phyloP scores from a whole-genome alignment of 2,888 invertebrate species.

The Agrochola macilenta region DNA sequence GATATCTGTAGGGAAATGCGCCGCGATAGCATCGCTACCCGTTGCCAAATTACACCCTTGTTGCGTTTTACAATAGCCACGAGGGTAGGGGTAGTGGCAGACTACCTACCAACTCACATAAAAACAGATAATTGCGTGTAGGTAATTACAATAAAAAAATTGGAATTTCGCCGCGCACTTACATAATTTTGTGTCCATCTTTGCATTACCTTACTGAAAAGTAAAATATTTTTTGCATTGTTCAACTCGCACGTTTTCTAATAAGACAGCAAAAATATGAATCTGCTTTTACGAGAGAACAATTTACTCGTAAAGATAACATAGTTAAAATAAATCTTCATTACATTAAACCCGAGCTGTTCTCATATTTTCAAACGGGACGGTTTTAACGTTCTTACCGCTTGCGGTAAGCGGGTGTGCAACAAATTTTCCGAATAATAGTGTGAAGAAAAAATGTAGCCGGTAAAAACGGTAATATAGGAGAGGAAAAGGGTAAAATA shows the following conservation, averaged over 20 bases:
- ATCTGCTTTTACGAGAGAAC: conserved; percentile 67
- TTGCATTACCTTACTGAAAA: conserved; percentile 3
- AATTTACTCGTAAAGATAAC: conserved; percentile 76
- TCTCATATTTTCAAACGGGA: conserved; percentile 84
- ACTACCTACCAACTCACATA: conserved; percentile 62
- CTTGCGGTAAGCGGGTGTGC: conserved; percentile 82
- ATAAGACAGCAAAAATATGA: conserved; percentile 61
- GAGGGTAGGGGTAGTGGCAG: conserved; percentile 64
- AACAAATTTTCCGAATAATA: conserved; percentile 83
- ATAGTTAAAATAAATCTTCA: conserved; percentile 86
- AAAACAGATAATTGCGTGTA: conserved; percentile 59
- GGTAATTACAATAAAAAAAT: conserved; percentile 52
- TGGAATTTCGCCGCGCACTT: conserved; percentile 13
- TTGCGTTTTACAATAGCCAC: conserved; percentile 84
- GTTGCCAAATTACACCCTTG: conserved; percentile 89
- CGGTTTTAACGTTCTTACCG: conserved; percentile 83
- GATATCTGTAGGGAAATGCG: conserved; percentile 87
- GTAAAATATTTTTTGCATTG: conserved; percentile 30
- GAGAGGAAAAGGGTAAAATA: conserved; percentile 71
- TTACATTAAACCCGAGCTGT: conserved; percentile 81
- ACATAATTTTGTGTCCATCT: conserved; percentile 19
- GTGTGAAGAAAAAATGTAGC: conserved; percentile 75
- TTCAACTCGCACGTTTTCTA: conserved; percentile 33
- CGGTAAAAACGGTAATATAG: conserved; percentile 71
- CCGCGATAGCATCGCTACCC: conserved; percentile 84